phyloP scores from a whole-genome alignment of 64 coral and sea anemone genomes.

The Catalaphyllia jardinei region DNA sequence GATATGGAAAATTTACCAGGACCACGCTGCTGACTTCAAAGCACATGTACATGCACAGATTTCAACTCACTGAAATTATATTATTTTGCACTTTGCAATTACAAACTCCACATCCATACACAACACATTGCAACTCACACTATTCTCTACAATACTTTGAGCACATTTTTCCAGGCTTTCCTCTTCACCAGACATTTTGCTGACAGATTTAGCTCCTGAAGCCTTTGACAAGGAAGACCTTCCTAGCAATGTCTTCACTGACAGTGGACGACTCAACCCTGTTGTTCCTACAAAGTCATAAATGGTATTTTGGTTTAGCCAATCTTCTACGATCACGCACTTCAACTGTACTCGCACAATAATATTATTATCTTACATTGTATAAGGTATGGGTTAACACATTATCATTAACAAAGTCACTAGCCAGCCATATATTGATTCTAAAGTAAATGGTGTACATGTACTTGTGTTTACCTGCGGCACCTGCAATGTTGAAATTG shows the following conservation, averaged over 20 bases:
- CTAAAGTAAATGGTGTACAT: no score
- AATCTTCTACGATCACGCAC: neutral
- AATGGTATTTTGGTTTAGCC: neutral
- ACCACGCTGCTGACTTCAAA: no score
- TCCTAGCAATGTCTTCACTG: slow-evolving; percentile 54
- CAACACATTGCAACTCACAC: slow-evolving; percentile 60
- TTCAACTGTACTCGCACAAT: neutral
- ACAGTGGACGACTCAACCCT: slow-evolving; percentile 56
- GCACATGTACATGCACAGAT: no score
- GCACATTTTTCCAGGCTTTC: slow-evolving; percentile 82
- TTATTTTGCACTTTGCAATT: no score
- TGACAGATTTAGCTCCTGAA: slow-evolving; percentile 57
- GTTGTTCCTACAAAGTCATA: slow-evolving; percentile 41
- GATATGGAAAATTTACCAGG: no score
- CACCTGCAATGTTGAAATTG: slow-evolving; percentile 58
- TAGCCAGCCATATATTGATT: no score
- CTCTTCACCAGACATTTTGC: slow-evolving; percentile 69
- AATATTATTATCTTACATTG: no score
- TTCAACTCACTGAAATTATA: no score
- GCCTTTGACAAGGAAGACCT: slow-evolving; percentile 51
- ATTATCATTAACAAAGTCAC: no score
- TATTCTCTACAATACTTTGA: slow-evolving; percentile 82
- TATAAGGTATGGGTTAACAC: no score
- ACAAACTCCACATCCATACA: neutral
- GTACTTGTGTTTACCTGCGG: slow-evolving; percentile 41